These are phyloP conservation scores for Zygothrica quintamaculata DNA, from an alignment of 2,888 invertebrate species.

Conservation along the genomic window DNA sequence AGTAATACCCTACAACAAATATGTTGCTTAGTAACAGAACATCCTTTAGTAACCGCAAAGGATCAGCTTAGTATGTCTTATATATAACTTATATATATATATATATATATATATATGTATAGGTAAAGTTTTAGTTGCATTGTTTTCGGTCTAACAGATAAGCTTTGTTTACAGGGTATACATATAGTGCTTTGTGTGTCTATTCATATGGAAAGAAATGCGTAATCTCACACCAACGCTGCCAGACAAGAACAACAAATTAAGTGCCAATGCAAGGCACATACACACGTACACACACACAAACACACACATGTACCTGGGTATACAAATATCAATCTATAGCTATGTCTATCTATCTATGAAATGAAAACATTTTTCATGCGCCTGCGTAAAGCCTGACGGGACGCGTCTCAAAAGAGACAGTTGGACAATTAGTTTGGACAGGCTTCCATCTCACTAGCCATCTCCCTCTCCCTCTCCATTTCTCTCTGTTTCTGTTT, in stretches of 20 bases:
- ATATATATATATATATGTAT: too few species aligned
- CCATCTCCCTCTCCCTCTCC: slow-evolving; percentile 2
- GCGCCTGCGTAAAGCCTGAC: slow-evolving; percentile 65
- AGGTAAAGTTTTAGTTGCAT: too few species aligned
- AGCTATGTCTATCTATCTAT: slow-evolving; percentile 63
- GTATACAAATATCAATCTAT: slow-evolving; percentile 59
- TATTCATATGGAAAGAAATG: slow-evolving; percentile 59
- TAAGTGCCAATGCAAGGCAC: slow-evolving; percentile 67
- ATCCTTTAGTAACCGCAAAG: too few species aligned
- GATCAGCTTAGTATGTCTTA: too few species aligned
- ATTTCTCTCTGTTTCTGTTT: slow-evolving; percentile 4
- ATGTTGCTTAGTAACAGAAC: neutral
- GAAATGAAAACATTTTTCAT: slow-evolving; percentile 74
- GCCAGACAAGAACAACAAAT: slow-evolving; percentile 70
- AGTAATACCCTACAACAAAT: slow-evolving; percentile 20
- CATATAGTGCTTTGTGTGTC: slow-evolving; percentile 22
- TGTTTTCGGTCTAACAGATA: neutral
- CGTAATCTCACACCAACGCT: slow-evolving; percentile 71
- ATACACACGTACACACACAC: slow-evolving; percentile 21
- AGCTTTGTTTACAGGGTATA: slow-evolving; percentile 30
- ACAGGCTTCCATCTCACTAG: slow-evolving; percentile 69
- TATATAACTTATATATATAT: too few species aligned
- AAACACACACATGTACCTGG: slow-evolving; percentile 32
- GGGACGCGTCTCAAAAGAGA: slow-evolving; percentile 35
- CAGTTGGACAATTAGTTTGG: slow-evolving; percentile 73